Evolutionary conservation across 2,113 vertebrate genomes (phyloP).

Genomic region (Gavialis gangeticus): DNA sequence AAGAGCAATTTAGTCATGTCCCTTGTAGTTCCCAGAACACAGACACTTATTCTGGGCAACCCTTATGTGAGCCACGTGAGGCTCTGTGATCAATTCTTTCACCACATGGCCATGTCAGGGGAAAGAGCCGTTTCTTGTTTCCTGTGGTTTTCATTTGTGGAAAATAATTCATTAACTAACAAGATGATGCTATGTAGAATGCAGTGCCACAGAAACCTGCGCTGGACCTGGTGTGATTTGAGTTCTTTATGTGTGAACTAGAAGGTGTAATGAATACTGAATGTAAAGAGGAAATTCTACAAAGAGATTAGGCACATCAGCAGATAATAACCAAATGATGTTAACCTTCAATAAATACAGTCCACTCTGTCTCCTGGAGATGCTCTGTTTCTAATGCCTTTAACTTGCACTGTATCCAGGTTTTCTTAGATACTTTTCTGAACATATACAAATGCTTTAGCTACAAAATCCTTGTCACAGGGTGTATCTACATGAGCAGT

Average conservation of each 20-base stretch:
- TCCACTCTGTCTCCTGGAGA: background rate
- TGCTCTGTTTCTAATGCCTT: background rate
- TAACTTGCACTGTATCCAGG: background rate
- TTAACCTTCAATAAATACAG: background rate
- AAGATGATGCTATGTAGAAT: background rate
- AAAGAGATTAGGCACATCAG: background rate
- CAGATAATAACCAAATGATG: background rate
- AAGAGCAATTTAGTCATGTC: background rate
- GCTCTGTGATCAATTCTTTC: background rate
- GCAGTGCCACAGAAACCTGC: too few species aligned
- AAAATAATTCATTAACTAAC: background rate
- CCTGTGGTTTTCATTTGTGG: background rate
- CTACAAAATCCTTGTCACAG: background rate
- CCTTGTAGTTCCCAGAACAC: background rate
- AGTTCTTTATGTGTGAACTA: background rate
- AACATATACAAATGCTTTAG: background rate
- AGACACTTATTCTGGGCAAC: background rate
- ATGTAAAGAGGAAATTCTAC: background rate
- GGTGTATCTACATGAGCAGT: too few species aligned
- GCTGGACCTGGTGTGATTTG: background rate
- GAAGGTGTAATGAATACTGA: background rate
- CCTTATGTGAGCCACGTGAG: background rate
- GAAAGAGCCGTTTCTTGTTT: background rate
- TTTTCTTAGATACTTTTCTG: background rate
- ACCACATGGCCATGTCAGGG: background rate